These are phyloP conservation scores for Dione juno DNA, from an alignment of 2,888 invertebrate genomes.

Conservation along the genomic window DNA sequence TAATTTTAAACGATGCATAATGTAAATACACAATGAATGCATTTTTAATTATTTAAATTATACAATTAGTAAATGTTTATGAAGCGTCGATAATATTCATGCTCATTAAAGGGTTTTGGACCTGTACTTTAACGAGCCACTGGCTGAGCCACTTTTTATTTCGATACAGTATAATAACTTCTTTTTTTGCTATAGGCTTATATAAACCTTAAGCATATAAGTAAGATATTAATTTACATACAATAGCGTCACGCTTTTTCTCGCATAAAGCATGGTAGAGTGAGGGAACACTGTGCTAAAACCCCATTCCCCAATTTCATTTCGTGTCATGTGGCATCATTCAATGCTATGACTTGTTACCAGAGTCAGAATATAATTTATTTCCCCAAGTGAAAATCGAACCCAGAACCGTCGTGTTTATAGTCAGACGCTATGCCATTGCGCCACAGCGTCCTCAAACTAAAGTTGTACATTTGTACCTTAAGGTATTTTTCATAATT, in stretches of 20 bases:
- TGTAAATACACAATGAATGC: not conserved
- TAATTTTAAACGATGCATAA: not conserved
- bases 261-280: not conserved
- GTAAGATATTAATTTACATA: constrained; percentile 46
- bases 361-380: not conserved
- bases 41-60: not conserved
- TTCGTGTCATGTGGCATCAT: not conserved
- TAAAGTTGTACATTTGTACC: too few species aligned
- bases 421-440: not conserved
- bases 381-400: not conserved
- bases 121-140: constrained; percentile 64
- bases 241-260: too few species aligned
- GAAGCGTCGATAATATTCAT: constrained; percentile 26
- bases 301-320: not conserved
- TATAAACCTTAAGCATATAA: constrained; percentile 46
- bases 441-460: not conserved
- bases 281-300: too few species aligned
- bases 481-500: too few species aligned
- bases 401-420: not conserved
- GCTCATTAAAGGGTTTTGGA: constrained; percentile 70
- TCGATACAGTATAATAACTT: constrained; percentile 55
- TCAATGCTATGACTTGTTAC: not conserved
- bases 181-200: constrained; percentile 48
- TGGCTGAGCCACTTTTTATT: constrained; percentile 70
- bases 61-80: constrained; percentile 19